Base-by-base conservation (phyloP, 2,113 vertebrate genomes). In the Austrofundulus limnaeus region DNA sequence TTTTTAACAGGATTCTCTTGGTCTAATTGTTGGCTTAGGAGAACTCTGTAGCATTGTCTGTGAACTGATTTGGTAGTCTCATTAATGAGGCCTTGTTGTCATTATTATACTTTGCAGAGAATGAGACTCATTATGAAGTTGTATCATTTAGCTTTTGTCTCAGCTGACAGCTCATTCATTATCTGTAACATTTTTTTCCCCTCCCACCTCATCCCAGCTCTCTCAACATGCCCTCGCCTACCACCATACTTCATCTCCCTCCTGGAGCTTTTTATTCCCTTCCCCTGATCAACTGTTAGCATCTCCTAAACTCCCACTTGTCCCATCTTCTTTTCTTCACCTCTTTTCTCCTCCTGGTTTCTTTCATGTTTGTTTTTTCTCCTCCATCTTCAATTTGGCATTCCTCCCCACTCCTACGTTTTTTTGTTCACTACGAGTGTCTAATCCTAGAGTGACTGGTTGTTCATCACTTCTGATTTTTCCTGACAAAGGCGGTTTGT, bases 71-170 rank as follows among this genome's bases (percentile, higher is more conserved):
- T 61, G 15, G 25, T 41, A 2, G 31, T 81, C 80, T 72, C 66
- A 81, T 72, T 73, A 75, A 42, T 0, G 17, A 61, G 51, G 20
- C 63, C 47, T 51, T 42, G 19, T 67, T 60, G 57, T 60, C 70
- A 47, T 78, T 50, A 71, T 66, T 68, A 68, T 41, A 56, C 69
- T 81, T 63, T 61, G 17, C 28, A 3, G 25, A 70, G 63, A 72
- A 71, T 37, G 53, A 63, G 38, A 54, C 67, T 85, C 72, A 77
- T 83, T 88, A 80, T 67, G 47, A 80, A 77, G 71, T 71, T 78
- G 5, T 70, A 78, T 66, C 71, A 64, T 71, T 78, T 43, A 53
- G 61, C 80, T 76, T 82, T 88, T 85, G 82, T 85, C 55, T 69
- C 34, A 62, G 41, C 48, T 72, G 76, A 78, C 73, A 60, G 66